Base-by-base conservation (phyloP, 92 coral and sea anemone genomes). In the Phenganax subtilis region DNA sequence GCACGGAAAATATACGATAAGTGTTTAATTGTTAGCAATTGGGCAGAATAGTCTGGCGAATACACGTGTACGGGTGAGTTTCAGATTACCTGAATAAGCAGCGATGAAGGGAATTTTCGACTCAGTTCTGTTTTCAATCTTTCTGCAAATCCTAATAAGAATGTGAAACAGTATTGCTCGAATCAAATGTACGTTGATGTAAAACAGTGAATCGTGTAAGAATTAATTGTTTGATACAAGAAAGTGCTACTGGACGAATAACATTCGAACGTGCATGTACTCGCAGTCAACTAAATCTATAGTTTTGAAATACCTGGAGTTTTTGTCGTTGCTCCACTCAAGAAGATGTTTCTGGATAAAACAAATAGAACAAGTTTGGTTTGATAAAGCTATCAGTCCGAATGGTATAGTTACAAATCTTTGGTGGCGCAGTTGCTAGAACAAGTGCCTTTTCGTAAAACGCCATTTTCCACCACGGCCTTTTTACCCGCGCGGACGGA, bases 111-210 rank as follows among this genome's bases (percentile, higher is more conserved):
- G 76, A 91, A 58, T 62, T 85, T 72, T 80, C 88, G 55, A 77
- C 86, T 81, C 25, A 93, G 89, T 87, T 93, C 97, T 10, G 85
- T 73, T 44, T 93, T 96, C 7, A 93, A 90, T 15, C 96, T 90
- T 72, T 93, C 97, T 12, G 96, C 89, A 66, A 93, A 92, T 29
- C 97, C 97, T 93, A 58, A 55, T 44, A 30, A 71, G 2, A 66
- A 60, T 27, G 31, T 17, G 15, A 10, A 65, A 65, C 71, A 65
- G 31, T 6, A 3, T 20, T 1, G 71, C 31, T 15, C 10, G 31
- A 65, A 65, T 10, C 28, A 65, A 65, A 11, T 28, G 25, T 17
- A 37, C 47, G 47, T 37, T 37, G 2, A 37, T 37, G 3, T 37
- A 37, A 37, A 37, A 37, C 5, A 37, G 47, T 37, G 47, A 37